phyloP scores from a whole-genome alignment of 37 sponge, comb jelly and placozoan species.

The Spongilla lacustris region DNA sequence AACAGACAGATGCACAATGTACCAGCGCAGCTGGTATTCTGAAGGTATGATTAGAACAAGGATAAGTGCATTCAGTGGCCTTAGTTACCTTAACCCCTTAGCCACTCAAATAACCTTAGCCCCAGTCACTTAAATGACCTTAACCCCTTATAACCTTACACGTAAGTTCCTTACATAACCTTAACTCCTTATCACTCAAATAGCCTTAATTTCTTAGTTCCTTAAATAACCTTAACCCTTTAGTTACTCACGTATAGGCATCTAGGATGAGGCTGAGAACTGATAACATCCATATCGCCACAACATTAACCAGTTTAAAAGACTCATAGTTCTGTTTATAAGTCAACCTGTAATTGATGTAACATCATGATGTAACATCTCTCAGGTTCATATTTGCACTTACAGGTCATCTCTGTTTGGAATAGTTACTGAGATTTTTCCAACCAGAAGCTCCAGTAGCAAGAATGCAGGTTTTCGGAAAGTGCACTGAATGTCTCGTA shows the following conservation, averaged over 20 bases:
- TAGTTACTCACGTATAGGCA: slow-evolving; percentile 33
- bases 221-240: not conserved
- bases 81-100: no score
- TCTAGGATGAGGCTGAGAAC: slow-evolving; percentile 40
- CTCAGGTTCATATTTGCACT: not conserved
- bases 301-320: slow-evolving; percentile 65
- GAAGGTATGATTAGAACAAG: not conserved
- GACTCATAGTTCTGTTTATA: slow-evolving; percentile 73
- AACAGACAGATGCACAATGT: slow-evolving; percentile 61
- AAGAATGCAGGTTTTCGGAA: slow-evolving; percentile 26
- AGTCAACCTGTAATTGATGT: slow-evolving; percentile 35
- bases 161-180: no score
- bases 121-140: no score
- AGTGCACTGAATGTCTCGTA: slow-evolving; percentile 29
- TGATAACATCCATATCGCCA: slow-evolving; percentile 33
- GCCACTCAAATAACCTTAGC: no score
- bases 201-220: no score
- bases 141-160: no score
- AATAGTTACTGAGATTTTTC: slow-evolving; percentile 46
- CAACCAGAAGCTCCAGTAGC: slow-evolving; percentile 45
- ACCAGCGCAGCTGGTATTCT: slow-evolving; percentile 44
- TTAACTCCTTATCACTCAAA: no score
- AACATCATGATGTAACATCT: no score
- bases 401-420: slow-evolving; percentile 52
- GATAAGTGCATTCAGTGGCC: no score